Percentiles rank a stretch among this genome's conserved stretches.
phyloP scores from a whole-genome alignment of 2,797 vertebrate species.

The Neosalanx taihuensis region DNA sequence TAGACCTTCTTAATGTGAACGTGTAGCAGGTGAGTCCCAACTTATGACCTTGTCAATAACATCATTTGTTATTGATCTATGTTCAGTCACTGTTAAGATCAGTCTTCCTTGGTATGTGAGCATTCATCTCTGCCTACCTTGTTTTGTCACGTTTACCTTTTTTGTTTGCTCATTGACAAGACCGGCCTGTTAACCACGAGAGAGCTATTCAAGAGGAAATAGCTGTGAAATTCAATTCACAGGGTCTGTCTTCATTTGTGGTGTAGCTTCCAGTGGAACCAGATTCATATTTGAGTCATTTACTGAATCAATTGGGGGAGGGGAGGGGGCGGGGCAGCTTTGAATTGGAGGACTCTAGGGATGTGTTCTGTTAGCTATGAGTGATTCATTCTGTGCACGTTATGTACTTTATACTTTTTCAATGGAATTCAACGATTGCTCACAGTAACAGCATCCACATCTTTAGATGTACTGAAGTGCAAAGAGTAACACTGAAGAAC shows the following conservation, averaged over 20 bases:
- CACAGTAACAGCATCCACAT: slow-evolving; percentile 46
- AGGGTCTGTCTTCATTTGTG: slow-evolving; percentile 44
- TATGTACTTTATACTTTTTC: slow-evolving; percentile 50
- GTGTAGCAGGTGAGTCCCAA: slow-evolving; percentile 44
- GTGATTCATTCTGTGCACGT: slow-evolving; percentile 61
- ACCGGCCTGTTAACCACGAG: slow-evolving; percentile 29
- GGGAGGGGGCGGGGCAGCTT: slow-evolving; percentile 34
- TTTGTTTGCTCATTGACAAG: slow-evolving; percentile 61
- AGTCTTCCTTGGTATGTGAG: slow-evolving; percentile 69
- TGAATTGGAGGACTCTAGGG: not conserved
- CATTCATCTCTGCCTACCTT: slow-evolving; percentile 61
- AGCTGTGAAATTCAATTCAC: slow-evolving; percentile 45
- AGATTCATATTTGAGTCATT: slow-evolving; percentile 43
- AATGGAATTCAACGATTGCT: slow-evolving; percentile 45
- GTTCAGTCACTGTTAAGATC: slow-evolving; percentile 68
- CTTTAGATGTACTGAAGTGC: slow-evolving; percentile 52
- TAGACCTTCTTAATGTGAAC: slow-evolving; percentile 38
- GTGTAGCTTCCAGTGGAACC: slow-evolving; percentile 31
- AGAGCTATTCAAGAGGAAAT: slow-evolving; percentile 38
- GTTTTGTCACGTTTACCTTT: slow-evolving; percentile 54
- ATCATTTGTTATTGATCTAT: slow-evolving; percentile 59
- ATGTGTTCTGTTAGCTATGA: slow-evolving; percentile 29
- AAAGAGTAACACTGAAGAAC: slow-evolving; percentile 37
- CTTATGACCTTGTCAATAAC: slow-evolving; percentile 53
- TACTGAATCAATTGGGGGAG: slow-evolving; percentile 41